Base-by-base conservation (phyloP, 2,888 invertebrate species). In the Helobdella robusta region DNA sequence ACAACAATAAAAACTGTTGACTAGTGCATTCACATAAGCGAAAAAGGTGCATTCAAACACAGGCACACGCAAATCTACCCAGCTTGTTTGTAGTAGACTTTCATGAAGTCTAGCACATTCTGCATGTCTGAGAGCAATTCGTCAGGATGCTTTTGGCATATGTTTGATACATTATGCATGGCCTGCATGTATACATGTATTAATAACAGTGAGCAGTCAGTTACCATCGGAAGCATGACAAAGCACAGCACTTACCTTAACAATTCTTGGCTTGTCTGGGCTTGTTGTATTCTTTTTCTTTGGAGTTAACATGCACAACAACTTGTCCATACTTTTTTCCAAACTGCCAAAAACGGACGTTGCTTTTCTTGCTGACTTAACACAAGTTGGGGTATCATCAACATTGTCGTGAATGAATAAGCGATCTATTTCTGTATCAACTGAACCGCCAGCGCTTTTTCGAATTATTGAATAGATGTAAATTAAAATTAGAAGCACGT, bases 141-240 rank as follows among this genome's bases (percentile, higher is more conserved):
- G 71, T 86, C 85, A 3, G 87, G 84, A 76, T 84, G 84, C 56
- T 81, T 82, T 69, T 84, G 85, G 46, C 84, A 84, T 2, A 87
- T 87, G 56, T 86, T 85, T 5, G 87, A 87, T 59, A 88, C 85
- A 75, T 87, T 87, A 74, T 85, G 85, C 71, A 86, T 78, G 66
- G 85, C 84, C 77, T 78, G 72, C 20, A 46, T 35, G n/a, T 15
- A 35, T 18, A 18, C 8, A 40, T 11, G 40, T 40, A 40, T 15
- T 40, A 40, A 15, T 40, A 8, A 8, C 40, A 18, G 11, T 40
- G 48, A 23, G 8, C 11, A 20, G 23, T 20, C 11, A 8, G 18
- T 52, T 20, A 52, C 8, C 20, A 18, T 8, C 11, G 8, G 8
- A 52, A 8, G 23, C 8, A 15, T 52, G 15, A 20, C 11, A 18